These are phyloP conservation scores for Clostera curtula DNA, from an alignment of 2,888 invertebrate genomes.

Conservation along the genomic window DNA sequence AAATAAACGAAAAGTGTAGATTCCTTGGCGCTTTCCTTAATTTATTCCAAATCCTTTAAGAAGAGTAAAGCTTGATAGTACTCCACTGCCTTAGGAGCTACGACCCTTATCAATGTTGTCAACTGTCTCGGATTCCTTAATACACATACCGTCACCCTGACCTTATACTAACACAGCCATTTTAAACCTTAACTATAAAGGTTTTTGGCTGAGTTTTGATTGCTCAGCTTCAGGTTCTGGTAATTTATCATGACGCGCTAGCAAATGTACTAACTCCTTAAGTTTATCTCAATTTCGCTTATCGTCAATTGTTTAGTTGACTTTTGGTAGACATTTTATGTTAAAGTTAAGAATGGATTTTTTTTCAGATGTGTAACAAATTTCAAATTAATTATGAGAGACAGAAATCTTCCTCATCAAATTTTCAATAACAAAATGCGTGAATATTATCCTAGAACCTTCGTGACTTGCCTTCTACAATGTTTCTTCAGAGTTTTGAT, in stretches of 20 bases:
- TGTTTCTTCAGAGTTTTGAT: no score
- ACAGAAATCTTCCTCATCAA: no score
- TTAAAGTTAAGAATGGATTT: no score
- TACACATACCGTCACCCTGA: constrained; percentile 46
- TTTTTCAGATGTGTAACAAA: no score
- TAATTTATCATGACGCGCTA: constrained; percentile 21
- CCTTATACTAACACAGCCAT: constrained; percentile 16
- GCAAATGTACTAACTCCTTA: constrained; percentile 50
- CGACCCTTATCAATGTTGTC: constrained; percentile 66
- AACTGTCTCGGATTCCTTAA: constrained; percentile 50
- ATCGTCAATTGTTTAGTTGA: no score
- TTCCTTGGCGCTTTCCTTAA: constrained; percentile 17
- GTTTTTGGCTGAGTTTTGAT: constrained; percentile 13
- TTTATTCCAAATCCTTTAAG: constrained; percentile 33
- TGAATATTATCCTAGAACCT: no score
- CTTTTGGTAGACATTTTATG: no score
- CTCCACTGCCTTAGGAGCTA: constrained; percentile 54
- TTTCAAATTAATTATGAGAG: no score
- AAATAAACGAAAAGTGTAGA: constrained; percentile 9
- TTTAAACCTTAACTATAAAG: constrained; percentile 14
- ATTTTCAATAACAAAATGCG: no score
- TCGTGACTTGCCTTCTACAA: no score
- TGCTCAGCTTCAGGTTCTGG: constrained; percentile 2
- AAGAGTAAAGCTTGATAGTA: constrained; percentile 51
- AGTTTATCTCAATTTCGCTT: constrained; percentile 55